Evolutionary conservation across 1,140 invertebrate species (phyloP).

Genomic region (Bombyx mori): DNA sequence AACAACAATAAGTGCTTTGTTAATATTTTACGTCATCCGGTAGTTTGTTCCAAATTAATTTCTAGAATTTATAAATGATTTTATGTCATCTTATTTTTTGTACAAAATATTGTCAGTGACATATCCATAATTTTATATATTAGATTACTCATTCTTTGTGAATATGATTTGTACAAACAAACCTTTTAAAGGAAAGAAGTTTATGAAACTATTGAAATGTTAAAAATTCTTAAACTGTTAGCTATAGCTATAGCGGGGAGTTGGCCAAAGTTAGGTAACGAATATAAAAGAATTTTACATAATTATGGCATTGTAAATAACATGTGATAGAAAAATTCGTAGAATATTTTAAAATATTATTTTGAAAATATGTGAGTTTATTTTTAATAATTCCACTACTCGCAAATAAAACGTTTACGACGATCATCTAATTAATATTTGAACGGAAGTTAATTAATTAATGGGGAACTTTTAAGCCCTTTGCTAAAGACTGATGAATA

Average conservation of each 20-base stretch:
- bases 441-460: conserved; percentile 1
- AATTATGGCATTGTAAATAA: conserved; percentile 2
- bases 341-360: conserved; percentile 2
- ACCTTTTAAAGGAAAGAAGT: background rate
- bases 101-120: conserved; percentile 10
- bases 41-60: conserved; percentile 18
- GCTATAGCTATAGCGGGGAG: conserved; percentile 16
- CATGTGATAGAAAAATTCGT: conserved; percentile 14
- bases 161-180: no score
- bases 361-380: conserved; percentile 5
- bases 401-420: background rate
- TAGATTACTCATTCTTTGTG: background rate
- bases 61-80: conserved; percentile 3
- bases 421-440: conserved; percentile 2
- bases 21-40: conserved; percentile 28
- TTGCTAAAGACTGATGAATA: conserved; percentile 40
- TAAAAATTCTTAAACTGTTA: background rate
- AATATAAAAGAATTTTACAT: background rate
- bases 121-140: conserved; percentile 19
- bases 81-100: conserved; percentile 8
- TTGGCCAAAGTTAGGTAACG: conserved; percentile 25
- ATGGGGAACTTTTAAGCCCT: conserved; percentile 12
- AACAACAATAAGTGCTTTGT: conserved; percentile 20
- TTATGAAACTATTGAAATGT: background rate
- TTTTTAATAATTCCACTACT: background rate